phyloP scores from a whole-genome alignment of 2,113 vertebrate genomes.

The Eurystomus gularis region DNA sequence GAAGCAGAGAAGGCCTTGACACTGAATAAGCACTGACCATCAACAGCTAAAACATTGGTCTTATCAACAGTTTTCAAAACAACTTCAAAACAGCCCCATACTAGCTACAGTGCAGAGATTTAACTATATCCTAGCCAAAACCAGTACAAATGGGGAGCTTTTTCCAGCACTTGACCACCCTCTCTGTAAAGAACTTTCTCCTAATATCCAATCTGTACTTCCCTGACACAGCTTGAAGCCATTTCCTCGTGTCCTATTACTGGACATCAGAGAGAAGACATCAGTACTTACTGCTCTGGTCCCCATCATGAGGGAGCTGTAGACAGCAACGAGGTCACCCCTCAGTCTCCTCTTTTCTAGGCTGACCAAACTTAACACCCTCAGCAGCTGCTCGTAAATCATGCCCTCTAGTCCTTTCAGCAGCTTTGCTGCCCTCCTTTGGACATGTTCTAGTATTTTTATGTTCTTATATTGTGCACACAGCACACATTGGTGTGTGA shows the following conservation, averaged over 20 bases:
- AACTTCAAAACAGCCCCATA: too few relatives aligned
- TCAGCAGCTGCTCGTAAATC: neutral
- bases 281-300: neutral
- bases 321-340: neutral
- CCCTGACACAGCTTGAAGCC: neutral
- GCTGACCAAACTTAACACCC: neutral
- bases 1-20: neutral
- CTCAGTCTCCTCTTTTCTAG: neutral
- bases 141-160: neutral
- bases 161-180: neutral
- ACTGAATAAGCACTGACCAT: neutral
- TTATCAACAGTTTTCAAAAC: too few relatives aligned
- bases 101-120: too few relatives aligned
- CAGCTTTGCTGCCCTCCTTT: neutral
- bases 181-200: neutral
- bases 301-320: neutral
- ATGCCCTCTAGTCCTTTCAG: neutral
- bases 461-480: neutral
- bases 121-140: neutral
- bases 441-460: neutral
- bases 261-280: neutral
- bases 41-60: too few relatives aligned
- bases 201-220: neutral
- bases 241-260: neutral
- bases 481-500: too few relatives aligned